A percentile compares a stretch with the other conserved stretches of the same genome.
Evolutionary conservation across 2,113 vertebrate species (phyloP).

Genomic region (Bucco capensis): DNA sequence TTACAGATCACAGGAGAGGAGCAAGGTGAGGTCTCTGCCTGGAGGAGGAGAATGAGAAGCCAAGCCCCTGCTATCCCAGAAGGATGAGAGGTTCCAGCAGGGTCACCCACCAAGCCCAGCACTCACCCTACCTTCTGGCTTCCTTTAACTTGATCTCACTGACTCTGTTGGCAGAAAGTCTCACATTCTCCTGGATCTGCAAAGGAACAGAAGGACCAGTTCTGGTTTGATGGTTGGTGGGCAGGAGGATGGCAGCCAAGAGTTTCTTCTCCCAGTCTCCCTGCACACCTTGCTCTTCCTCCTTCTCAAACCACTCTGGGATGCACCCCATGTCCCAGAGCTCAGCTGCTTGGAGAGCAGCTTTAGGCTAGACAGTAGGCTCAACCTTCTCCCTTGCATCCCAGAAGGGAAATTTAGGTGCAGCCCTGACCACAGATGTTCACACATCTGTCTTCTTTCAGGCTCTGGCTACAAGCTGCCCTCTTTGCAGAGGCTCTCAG

Average conservation of each 20-base stretch:
- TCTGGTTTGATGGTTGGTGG: rapidly evolving
- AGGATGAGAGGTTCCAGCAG: not conserved
- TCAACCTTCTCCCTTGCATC: not conserved
- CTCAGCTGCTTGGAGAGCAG: not conserved
- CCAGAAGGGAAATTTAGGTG: not conserved
- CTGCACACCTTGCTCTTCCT: not conserved
- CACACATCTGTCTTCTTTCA: not conserved
- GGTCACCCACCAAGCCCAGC: not conserved
- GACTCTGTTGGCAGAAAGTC: slow-evolving; percentile 11
- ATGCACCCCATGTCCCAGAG: not conserved
- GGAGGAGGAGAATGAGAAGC: not conserved
- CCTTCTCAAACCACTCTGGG: not conserved
- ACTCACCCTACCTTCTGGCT: slow-evolving; percentile 25
- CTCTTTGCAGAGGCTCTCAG: not conserved
- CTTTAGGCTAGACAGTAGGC: not conserved
- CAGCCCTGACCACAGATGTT: not conserved
- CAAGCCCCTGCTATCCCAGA: not conserved
- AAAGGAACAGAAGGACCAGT: not conserved
- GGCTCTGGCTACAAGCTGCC: not conserved
- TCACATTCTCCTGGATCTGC: slow-evolving; percentile 72
- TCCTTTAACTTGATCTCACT: slow-evolving; percentile 44
- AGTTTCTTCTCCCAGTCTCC: not conserved
- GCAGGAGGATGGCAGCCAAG: not conserved
- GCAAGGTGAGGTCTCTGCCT: not conserved
- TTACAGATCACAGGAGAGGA: not conserved